Percentiles rank a stretch among this genome's conserved stretches.
These are phyloP conservation scores for Galago senegalensis DNA, from an alignment of 2,797 vertebrate genomes.

Conservation along the genomic window DNA sequence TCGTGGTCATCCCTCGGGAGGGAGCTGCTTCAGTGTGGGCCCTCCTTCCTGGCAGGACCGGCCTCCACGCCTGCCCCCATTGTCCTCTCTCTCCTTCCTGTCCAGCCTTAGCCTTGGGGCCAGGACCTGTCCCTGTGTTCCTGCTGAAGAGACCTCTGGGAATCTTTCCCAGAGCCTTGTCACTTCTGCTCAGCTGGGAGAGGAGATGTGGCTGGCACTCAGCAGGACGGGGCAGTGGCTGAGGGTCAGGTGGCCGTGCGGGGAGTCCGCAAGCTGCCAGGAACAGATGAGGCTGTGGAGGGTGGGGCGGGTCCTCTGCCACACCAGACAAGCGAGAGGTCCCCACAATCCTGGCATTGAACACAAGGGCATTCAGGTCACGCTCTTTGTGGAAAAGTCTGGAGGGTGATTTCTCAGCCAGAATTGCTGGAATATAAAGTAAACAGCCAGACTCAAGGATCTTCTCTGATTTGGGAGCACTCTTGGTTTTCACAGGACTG, in stretches of 20 bases:
- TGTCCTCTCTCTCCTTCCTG: not conserved
- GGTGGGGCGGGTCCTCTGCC: not conserved
- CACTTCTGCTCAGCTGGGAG: not conserved
- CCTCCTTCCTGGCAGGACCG: fast-evolving
- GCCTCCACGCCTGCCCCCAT: too few relatives aligned
- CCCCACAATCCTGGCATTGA: not conserved
- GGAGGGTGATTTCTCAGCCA: not conserved
- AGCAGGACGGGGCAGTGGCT: not conserved
- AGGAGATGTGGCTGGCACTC: not conserved
- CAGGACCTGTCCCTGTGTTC: too few relatives aligned
- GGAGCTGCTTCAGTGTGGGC: not conserved
- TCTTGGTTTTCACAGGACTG: not conserved
- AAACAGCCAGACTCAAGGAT: not conserved
- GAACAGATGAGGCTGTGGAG: not conserved
- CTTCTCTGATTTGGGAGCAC: not conserved
- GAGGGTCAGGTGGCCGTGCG: not conserved
- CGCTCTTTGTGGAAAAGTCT: too few relatives aligned
- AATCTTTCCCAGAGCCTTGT: not conserved
- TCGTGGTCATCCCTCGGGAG: not conserved
- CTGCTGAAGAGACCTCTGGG: not conserved
- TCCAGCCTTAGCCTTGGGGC: not conserved
- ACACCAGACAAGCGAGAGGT: fast-evolving
- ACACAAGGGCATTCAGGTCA: not conserved
- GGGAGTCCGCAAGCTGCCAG: too few relatives aligned
- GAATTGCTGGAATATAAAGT: not conserved